Base-by-base conservation (phyloP, 2,797 vertebrate species). In the Danio albolineatus region DNA sequence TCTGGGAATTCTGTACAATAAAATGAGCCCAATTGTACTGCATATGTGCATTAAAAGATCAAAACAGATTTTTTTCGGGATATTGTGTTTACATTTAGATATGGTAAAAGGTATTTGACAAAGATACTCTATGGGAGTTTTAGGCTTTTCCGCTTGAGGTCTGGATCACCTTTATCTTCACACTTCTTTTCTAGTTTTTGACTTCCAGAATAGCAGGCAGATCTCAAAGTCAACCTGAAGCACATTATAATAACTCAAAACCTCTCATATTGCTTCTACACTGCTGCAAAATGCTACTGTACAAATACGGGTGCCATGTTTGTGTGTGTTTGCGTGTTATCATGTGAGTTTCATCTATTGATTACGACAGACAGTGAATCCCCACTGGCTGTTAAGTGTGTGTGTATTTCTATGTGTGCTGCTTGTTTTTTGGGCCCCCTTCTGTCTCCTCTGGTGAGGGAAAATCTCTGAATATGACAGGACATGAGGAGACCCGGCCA, bases 351-450 rank as follows among this genome's bases (percentile, higher is more conserved):
- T 82, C 90, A 84, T 90, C 85, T 89, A 91, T 88, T 91, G 91
- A 92, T 92, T 91, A 88, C 61, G 83, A 70, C 46, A 85, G 85
- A 87, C 84, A 88, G 76, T 87, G 61, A 84, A 86, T 84, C 87
- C 87, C 87, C 86, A 87, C 65, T 85, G 85, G 88, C 83, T 78
- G 67, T 67, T 60, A 53, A 43, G 71, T 61, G 54, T 62, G 59
- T 76, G 59, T 59, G n/a, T 48, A 43, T 51, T 60, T 60, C 17
- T 81, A 69, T 82, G 65, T 76, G 59, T 76, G 46, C 71, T 44
- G 61, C 71, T 73, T 51, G 39, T 54, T 16, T 79, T 71, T 76
- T 10, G 62, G 71, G 70, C 54, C 64, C 74, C 80, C 80, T 76
- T 79, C 81, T 86, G 79, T 78, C 82, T 77, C 21, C 36, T 66